Evolutionary conservation across 2,888 invertebrate species (phyloP).

Genomic region (Temnothorax unifasciatus): DNA sequence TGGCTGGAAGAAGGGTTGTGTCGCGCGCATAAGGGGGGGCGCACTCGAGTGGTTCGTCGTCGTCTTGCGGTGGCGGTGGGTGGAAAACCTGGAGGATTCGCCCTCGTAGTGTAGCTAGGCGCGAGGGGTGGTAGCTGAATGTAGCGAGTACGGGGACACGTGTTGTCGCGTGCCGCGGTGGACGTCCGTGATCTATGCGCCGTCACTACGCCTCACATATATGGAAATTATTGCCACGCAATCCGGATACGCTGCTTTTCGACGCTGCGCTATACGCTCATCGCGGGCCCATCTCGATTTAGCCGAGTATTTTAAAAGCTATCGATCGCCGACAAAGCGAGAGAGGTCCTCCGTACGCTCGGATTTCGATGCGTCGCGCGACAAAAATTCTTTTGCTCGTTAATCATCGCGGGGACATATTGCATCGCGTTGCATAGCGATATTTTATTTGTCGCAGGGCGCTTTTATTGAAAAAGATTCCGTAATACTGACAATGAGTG

Average conservation of each 20-base stretch:
- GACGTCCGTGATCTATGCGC: slow-evolving; percentile 84
- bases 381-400: slow-evolving; percentile 54
- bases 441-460: slow-evolving; percentile 34
- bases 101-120: slow-evolving; percentile 66
- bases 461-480: slow-evolving; percentile 22
- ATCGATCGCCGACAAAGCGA: slow-evolving; percentile 66
- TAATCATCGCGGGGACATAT: slow-evolving; percentile 49
- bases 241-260: slow-evolving; percentile 73
- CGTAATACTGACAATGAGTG: slow-evolving; percentile 16
- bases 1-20: slow-evolving; percentile 82
- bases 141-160: slow-evolving; percentile 76
- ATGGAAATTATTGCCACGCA: slow-evolving; percentile 77
- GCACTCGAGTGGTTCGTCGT: slow-evolving; percentile 83
- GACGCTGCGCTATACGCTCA: slow-evolving; percentile 64
- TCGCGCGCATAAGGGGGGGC: slow-evolving; percentile 68
- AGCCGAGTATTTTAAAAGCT: slow-evolving; percentile 73
- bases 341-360: slow-evolving; percentile 5
- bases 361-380: slow-evolving; percentile 44
- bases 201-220: slow-evolving; percentile 73
- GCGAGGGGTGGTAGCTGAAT: slow-evolving; percentile 62
- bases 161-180: slow-evolving; percentile 82
- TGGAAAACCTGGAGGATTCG: slow-evolving; percentile 76
- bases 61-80: slow-evolving; percentile 81
- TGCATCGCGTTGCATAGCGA: slow-evolving; percentile 20
- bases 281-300: slow-evolving; percentile 66